Conservation (phyloP, 2,797 vertebrate genomes). For the Choloepus didactylus region DNA sequence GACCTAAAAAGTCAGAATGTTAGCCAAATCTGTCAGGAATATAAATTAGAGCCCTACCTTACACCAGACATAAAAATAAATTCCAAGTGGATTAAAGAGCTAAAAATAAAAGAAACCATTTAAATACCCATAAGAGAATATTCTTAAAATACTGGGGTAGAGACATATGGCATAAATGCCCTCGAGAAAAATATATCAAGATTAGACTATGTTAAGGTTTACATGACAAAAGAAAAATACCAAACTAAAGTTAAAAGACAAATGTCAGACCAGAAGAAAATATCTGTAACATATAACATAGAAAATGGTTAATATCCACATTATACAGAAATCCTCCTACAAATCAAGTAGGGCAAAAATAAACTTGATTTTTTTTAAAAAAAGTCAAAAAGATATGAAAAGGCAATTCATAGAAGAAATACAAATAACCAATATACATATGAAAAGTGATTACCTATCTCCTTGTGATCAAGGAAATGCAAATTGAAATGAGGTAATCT, state of each 20-base stretch:
- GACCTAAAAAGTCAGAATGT: slow-evolving; percentile 79
- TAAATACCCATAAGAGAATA: background rate
- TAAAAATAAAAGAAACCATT: slow-evolving; percentile 27
- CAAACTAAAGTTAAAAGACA: slow-evolving; percentile 27
- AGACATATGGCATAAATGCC: background rate
- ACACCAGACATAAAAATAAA: slow-evolving; percentile 22
- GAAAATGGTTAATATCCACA: background rate
- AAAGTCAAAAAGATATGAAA: background rate
- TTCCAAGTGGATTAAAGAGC: background rate
- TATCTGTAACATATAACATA: slow-evolving; percentile 80
- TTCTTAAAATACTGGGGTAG: background rate
- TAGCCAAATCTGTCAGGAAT: background rate
- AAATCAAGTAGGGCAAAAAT: background rate
- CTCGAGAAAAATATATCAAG: background rate
- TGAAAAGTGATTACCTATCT: slow-evolving; percentile 66
- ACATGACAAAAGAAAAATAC: background rate
- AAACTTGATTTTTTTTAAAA: background rate
- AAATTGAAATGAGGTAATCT: background rate
- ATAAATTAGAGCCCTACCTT: background rate
- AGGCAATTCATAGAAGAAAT: slow-evolving; percentile 84
- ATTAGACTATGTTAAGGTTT: background rate
- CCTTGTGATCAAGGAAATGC: background rate
- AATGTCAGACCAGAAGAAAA: background rate
- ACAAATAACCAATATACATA: slow-evolving; percentile 82
- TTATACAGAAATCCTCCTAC: background rate